phyloP scores from a whole-genome alignment of 2,113 vertebrate species.

The Vidua chalybeata region DNA sequence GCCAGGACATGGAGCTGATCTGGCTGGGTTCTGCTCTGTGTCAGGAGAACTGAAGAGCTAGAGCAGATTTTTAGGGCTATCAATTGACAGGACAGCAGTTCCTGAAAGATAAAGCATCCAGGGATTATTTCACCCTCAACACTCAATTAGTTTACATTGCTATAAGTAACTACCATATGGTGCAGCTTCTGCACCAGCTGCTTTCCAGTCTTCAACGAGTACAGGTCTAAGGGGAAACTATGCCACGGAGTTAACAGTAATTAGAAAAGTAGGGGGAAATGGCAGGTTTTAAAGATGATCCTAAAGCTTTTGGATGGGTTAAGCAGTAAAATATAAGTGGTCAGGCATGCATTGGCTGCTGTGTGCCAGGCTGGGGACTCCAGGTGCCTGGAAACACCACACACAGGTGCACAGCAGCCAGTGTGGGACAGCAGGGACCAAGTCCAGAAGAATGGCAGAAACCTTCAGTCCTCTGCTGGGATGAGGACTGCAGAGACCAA shows the following conservation, averaged over 20 bases:
- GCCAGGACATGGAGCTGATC: neutral
- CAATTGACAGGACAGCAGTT: neutral
- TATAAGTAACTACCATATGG: conserved; percentile 50
- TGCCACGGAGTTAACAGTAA: neutral
- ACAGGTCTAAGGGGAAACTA: neutral
- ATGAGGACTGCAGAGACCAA: neutral
- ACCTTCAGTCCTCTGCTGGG: neutral
- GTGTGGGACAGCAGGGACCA: neutral
- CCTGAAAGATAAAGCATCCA: neutral
- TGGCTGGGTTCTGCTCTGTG: neutral
- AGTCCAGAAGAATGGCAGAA: neutral
- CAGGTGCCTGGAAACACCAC: neutral
- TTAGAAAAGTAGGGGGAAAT: neutral
- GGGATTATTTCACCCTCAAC: neutral
- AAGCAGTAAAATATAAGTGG: neutral
- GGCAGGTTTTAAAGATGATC: neutral
- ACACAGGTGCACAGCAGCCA: neutral
- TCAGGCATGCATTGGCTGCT: neutral
- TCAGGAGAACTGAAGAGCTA: neutral
- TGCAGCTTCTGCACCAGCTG: conserved; percentile 20
- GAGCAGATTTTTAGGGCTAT: neutral
- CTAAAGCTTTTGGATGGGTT: neutral
- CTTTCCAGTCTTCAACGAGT: neutral
- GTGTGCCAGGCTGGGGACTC: neutral
- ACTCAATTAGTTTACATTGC: conserved; percentile 51